phyloP scores from a whole-genome alignment of 2,797 vertebrate species.

The Microctenopoma steveboyesi region DNA sequence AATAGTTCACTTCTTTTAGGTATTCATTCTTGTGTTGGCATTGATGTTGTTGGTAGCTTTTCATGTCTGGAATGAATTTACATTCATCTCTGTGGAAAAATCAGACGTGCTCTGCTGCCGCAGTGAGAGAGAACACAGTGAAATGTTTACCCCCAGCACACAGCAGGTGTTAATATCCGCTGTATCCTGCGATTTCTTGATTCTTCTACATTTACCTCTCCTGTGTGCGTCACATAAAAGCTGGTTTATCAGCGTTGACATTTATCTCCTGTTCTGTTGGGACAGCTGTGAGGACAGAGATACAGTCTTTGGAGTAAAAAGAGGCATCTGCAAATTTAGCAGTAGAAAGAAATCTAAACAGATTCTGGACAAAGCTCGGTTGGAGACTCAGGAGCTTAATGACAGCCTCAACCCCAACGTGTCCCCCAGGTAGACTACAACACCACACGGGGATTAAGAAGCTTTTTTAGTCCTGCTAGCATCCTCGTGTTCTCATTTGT shows the following conservation, averaged over 20 bases:
- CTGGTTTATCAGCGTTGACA: slow-evolving; percentile 15
- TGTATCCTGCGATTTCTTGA: neutral
- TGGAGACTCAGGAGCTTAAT: slow-evolving; percentile 20
- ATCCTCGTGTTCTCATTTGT: neutral
- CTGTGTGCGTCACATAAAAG: slow-evolving; percentile 13
- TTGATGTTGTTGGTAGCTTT: neutral
- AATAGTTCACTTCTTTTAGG: neutral
- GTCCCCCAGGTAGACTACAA: slow-evolving; percentile 55
- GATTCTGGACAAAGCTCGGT: slow-evolving; percentile 64
- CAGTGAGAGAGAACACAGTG: slow-evolving; percentile 11
- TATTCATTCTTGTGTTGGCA: neutral
- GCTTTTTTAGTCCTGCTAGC: neutral
- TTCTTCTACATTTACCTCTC: neutral
- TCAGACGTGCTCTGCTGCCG: neutral
- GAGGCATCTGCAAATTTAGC: slow-evolving; percentile 24
- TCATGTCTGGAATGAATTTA: neutral
- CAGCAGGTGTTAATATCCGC: slow-evolving; percentile 1
- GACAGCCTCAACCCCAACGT: slow-evolving; percentile 42
- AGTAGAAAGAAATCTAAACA: slow-evolving; percentile 37
- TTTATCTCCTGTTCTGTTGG: slow-evolving; percentile 18
- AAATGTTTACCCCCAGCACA: slow-evolving; percentile 4
- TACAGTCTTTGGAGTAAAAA: slow-evolving; percentile 15
- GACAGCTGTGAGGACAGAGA: slow-evolving; percentile 25
- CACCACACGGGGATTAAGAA: neutral
- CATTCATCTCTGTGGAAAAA: slow-evolving; percentile 17